Conservation (phyloP, 1,140 invertebrate species). For the Gerris buenoi region DNA sequence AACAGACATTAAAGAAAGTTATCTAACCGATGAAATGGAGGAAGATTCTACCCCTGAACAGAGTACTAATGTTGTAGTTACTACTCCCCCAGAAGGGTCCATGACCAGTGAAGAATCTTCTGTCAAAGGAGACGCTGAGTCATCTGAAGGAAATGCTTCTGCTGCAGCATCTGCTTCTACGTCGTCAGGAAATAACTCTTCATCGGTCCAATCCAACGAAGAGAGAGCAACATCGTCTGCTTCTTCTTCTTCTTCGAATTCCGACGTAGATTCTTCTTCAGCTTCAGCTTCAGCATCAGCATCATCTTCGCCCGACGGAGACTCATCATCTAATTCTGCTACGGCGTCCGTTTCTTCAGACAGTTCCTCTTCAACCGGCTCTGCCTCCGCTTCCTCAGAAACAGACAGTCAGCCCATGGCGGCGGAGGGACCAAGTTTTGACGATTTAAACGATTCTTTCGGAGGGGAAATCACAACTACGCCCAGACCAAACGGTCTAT, state of each 20-base stretch:
- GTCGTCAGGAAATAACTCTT: not conserved
- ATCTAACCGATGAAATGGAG: not conserved
- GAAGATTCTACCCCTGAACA: conserved; percentile 4
- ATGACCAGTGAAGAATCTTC: conserved; percentile 24
- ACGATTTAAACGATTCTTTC: conserved; percentile 61
- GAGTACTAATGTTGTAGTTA: conserved; percentile 1
- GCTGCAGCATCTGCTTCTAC: not conserved
- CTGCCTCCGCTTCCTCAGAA: not conserved
- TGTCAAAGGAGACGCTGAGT: conserved; percentile 17
- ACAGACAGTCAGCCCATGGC: conserved; percentile 4
- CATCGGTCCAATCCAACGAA: not conserved
- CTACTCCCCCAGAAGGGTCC: conserved; percentile 11
- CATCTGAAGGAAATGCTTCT: not conserved
- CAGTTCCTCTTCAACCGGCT: not conserved
- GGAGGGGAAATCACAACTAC: conserved; percentile 39
- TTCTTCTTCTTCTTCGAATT: conserved; percentile 1
- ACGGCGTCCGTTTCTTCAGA: conserved; percentile 1
- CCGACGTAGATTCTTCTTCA: not conserved
- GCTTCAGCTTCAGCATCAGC: not conserved
- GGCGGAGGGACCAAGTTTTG: conserved; percentile 31
- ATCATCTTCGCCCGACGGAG: not conserved
- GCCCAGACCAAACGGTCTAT: conserved; percentile 51
- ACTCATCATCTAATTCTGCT: not conserved
- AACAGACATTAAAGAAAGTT: not conserved
- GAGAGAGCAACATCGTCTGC: not conserved